Evolutionary conservation across 2,113 vertebrate species (phyloP).

Genomic region (Prinia subflava): DNA sequence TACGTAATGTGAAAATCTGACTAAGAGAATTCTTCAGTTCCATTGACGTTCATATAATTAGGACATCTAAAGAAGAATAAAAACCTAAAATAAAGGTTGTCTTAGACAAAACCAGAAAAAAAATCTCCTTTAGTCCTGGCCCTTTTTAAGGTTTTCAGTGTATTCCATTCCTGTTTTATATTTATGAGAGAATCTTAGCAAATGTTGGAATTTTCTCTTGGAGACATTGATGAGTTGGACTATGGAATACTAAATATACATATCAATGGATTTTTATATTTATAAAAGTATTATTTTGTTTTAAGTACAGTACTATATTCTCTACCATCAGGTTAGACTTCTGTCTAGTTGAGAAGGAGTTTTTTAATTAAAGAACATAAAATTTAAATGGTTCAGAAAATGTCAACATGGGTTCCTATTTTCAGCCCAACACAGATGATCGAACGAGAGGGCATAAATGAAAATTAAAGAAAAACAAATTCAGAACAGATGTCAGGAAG

Average conservation of each 20-base stretch:
- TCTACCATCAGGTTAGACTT: constrained; percentile 60
- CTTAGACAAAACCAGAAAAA: not conserved
- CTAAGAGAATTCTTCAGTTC: not conserved
- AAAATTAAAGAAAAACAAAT: constrained; percentile 82
- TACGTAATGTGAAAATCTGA: not conserved
- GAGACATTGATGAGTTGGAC: not conserved
- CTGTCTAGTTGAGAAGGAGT: constrained; percentile 53
- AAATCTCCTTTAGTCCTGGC: not conserved
- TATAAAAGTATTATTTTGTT: not conserved
- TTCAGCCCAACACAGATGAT: constrained; percentile 79
- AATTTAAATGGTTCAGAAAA: constrained; percentile 77
- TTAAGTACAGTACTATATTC: not conserved
- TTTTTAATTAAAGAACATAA: constrained; percentile 79
- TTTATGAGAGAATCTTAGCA: not conserved
- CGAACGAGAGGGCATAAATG: constrained; percentile 78
- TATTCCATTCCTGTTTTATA: not conserved
- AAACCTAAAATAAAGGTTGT: not conserved
- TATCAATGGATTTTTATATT: not conserved
- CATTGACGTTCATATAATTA: not conserved
- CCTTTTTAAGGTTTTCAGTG: not conserved
- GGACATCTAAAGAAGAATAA: not conserved
- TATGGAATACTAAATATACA: not conserved
- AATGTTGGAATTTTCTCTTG: not conserved
- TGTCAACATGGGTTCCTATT: constrained; percentile 79
- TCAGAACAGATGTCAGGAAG: constrained; percentile 79